These are phyloP conservation scores for Xanthorhoe designata DNA, from an alignment of 2,888 invertebrate species.

Conservation along the genomic window DNA sequence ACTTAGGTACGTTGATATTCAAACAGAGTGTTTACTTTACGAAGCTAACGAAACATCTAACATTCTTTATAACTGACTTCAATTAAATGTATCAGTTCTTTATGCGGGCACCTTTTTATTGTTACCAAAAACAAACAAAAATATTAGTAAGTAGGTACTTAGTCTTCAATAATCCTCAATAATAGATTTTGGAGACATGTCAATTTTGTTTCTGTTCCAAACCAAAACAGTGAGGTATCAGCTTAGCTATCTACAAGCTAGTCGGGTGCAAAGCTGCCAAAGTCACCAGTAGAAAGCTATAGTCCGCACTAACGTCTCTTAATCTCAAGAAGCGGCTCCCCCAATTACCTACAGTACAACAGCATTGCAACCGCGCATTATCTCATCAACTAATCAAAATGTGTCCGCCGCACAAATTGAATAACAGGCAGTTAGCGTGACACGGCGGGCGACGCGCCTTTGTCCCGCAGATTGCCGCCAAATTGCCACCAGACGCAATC, in stretches of 20 bases:
- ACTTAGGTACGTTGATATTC: no score
- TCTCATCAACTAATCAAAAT: constrained; percentile 76
- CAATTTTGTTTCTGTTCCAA: no score
- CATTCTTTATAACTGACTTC: no score
- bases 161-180: no score
- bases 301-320: neutral
- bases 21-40: no score
- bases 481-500: constrained; percentile 78
- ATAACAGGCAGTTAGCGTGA: constrained; percentile 79
- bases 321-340: constrained; percentile 22
- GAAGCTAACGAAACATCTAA: no score
- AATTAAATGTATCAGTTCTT: no score
- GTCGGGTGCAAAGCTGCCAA: neutral
- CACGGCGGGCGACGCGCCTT: constrained; percentile 63
- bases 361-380: constrained; percentile 64
- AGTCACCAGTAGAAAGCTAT: neutral
- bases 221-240: no score
- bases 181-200: no score
- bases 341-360: constrained; percentile 50
- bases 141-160: no score
- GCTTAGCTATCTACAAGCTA: neutral
- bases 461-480: constrained; percentile 80
- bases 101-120: no score
- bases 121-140: no score
- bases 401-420: constrained; percentile 80